Percentiles rank a stretch among this genome's conserved stretches.
Conservation (phyloP, 2,888 invertebrate species). For the Sesamia inferens region DNA sequence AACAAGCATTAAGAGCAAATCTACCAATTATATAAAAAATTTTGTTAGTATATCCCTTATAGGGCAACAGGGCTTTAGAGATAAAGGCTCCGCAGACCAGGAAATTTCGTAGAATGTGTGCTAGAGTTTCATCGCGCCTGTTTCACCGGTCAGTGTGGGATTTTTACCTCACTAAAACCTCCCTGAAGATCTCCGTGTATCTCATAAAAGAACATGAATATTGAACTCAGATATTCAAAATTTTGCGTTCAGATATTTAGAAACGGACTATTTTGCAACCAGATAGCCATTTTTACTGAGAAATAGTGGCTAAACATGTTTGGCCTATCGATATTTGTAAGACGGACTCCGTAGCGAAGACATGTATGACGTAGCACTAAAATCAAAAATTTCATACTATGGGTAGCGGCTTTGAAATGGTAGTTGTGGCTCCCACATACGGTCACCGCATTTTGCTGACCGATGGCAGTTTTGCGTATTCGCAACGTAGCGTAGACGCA, state of each 20-base stretch:
- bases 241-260: not conserved
- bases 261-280: slow-evolving; percentile 1
- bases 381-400: not conserved
- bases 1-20: not conserved
- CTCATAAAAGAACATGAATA: no score
- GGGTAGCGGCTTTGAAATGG: no score
- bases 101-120: not conserved
- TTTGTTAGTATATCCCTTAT: no score
- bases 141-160: not conserved
- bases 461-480: no score
- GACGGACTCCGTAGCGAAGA: not conserved
- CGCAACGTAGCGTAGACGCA: no score
- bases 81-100: not conserved
- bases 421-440: not conserved
- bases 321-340: not conserved
- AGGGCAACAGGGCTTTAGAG: not conserved
- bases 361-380: not conserved
- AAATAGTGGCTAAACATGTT: not conserved
- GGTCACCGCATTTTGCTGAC: not conserved
- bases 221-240: not conserved
- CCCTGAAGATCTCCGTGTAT: no score
- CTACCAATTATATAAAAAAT: no score
- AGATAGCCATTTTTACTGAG: not conserved
- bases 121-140: not conserved
- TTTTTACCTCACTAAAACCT: not conserved